Base-by-base conservation (phyloP, 1,140 invertebrate genomes). In the Aphelenchoides fujianensis region DNA sequence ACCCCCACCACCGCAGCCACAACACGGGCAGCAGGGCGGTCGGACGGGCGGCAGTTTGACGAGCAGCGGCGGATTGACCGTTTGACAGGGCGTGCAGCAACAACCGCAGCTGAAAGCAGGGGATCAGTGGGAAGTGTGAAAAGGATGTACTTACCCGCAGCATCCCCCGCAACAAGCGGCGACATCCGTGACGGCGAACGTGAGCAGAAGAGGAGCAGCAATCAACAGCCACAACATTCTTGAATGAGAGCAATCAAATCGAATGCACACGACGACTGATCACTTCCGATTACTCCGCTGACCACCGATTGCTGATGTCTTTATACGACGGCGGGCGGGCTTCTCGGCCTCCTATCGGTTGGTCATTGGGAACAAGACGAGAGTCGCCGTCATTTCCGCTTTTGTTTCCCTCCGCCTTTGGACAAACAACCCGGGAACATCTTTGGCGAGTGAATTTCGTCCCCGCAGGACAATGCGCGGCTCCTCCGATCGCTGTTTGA, bases 31-130 rank as follows among this genome's bases (percentile, higher is more conserved):
- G 53, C 63, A 66, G n/a, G 32, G 32, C 12, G 63, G 63, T 35
- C 63, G 63, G 3, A 66, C 63, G 37, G 63, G 63, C 12, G 63
- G 12, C 63, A 66, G n/a, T 30, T 66, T 66, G 16, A 66, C 63
- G 2, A 66, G 16, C 32, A 66, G 53, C 36, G 63, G 63, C 0
- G 63, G 63, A 66, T 66, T 66, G 28, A 66, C 63, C 16, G 63
- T 34, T 30, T 66, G 63, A 35, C 37, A 41, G 37, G 63, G 63
- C 16, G 63, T 66, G 32, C 63, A 66, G 3, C 63, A 66, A 66
- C 63, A 66, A 66, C 32, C 32, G 28, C 57, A 61, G n/a, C 16
- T 48, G 23, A 48, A 48, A 23, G 12, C 23, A 48, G 12, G 41
- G 41, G 12, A 48, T 48, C n/a, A n/a, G n/a, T n/a, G n/a, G n/a